Evolutionary conservation across 2,113 vertebrate genomes (phyloP).

Genomic region (Microtus pennsylvanicus): DNA sequence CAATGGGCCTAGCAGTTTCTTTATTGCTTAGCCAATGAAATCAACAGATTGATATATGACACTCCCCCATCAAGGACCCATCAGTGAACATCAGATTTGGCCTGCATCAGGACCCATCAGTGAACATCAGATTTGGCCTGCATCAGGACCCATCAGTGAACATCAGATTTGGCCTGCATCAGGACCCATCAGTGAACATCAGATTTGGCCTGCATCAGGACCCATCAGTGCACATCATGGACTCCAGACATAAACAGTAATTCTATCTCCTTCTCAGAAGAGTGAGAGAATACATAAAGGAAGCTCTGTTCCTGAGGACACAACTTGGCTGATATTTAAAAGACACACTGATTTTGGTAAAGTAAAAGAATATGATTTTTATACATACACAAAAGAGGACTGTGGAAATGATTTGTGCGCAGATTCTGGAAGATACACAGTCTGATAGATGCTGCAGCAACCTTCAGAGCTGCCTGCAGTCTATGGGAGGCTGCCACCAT

Average conservation of each 20-base stretch:
- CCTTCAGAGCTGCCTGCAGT: conserved; percentile 4
- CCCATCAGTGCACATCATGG: background rate
- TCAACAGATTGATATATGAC: too few relatives aligned
- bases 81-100: background rate
- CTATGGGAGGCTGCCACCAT: background rate
- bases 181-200: background rate
- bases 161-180: background rate
- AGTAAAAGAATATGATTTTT: conserved; percentile 30
- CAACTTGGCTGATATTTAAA: conserved; percentile 52
- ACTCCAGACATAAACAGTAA: background rate
- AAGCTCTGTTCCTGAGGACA: background rate
- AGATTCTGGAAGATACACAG: conserved; percentile 54
- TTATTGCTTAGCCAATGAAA: too few relatives aligned
- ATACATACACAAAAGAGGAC: background rate
- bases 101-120: background rate
- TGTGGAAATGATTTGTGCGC: conserved; percentile 35
- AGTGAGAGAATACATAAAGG: background rate
- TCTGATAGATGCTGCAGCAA: conserved; percentile 16
- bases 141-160: background rate
- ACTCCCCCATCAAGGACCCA: too few relatives aligned
- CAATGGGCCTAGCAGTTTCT: too few relatives aligned
- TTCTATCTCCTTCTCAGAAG: background rate
- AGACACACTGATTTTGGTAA: conserved; percentile 43
- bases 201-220: background rate
- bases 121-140: background rate